Conservation (phyloP, 1,140 invertebrate species). For the Cydia pomonella region DNA sequence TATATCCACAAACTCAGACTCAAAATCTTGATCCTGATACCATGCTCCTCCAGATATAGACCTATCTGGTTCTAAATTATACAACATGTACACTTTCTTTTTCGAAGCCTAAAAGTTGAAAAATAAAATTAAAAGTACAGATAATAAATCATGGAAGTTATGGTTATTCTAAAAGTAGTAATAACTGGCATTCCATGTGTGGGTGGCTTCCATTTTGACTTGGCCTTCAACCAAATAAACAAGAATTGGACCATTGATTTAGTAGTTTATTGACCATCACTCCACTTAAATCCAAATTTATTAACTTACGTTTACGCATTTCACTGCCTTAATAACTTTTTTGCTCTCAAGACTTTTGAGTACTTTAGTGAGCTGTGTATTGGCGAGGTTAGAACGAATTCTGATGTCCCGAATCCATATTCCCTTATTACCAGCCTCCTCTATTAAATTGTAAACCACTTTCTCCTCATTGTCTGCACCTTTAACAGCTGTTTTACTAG, state of each 20-base stretch:
- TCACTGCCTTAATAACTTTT: slow-evolving; percentile 97
- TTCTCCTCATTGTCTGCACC: slow-evolving; percentile 95
- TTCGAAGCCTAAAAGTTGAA: slow-evolving; percentile 88
- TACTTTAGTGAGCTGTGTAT: slow-evolving; percentile 95
- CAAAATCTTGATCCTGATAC: slow-evolving; percentile 99
- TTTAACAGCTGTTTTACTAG: slow-evolving; percentile 85
- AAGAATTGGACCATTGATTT: neutral
- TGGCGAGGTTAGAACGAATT: slow-evolving; percentile 92
- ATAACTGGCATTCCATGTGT: neutral
- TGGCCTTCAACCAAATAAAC: slow-evolving; percentile 3
- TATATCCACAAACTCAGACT: slow-evolving; percentile 98
- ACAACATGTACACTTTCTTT: slow-evolving; percentile 98
- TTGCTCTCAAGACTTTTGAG: slow-evolving; percentile 96
- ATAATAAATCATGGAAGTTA: neutral
- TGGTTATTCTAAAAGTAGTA: slow-evolving; percentile 20
- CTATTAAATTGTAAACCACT: slow-evolving; percentile 95
- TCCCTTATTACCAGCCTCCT: slow-evolving; percentile 96
- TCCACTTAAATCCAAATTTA: neutral
- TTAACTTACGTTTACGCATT: slow-evolving; percentile 93
- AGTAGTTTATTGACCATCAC: too few species aligned
- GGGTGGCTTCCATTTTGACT: neutral
- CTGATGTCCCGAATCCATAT: slow-evolving; percentile 98
- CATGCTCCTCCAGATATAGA: slow-evolving; percentile 98
- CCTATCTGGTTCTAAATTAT: slow-evolving; percentile 95
- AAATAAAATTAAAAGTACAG: slow-evolving; percentile 31